Evolutionary conservation across 2,113 vertebrate genomes (phyloP), one percentile per base, ranked within the genome.

Genomic region (Narcine bancroftii): DNA sequence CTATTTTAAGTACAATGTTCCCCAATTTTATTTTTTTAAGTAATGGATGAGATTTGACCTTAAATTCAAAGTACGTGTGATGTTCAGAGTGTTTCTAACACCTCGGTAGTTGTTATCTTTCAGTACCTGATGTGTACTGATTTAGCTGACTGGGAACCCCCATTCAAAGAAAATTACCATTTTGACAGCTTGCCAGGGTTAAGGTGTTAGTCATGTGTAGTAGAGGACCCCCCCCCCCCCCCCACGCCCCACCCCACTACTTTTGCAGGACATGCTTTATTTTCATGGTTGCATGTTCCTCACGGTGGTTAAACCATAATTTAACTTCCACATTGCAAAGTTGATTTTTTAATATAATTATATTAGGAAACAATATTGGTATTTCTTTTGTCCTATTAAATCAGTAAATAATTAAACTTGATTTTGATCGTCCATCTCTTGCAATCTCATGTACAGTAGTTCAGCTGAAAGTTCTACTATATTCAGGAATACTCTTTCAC

Each of bases 141-240:
- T 10, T 65, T 69, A 47, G 36, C 4, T 71, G 65, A 45, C 24
- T 6, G 60, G 42, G 39, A 91, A 42, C 63, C 65, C n/a, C 4
- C 65, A 47, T 47, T 69, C 24, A 33, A 71, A 65, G 42, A 91
- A 69, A 69, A 29, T 69, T 66, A 87, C 11, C n/a, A 71, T 69
- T 42, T 13, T 91, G 89, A 65, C 89, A 47, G 89, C 89, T n/a
- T 39, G 63, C 63, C 63, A 91, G 65, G 89, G 89, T 69, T 91
- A 91, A 69, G 63, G 89, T 69, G 89, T 65, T 66, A 33, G 66
- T 65, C 89, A 45, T 45, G 9, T 71, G 63, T n/a, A n/a, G n/a
- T n/a, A n/a, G n/a, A n/a, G n/a, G n/a, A n/a, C n/a, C n/a, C n/a
- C n/a, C n/a, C n/a, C n/a, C n/a, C n/a, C n/a, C n/a, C n/a, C n/a